phyloP scores from a whole-genome alignment of 1,140 invertebrate genomes.

The Tetragnatha versicolor region DNA sequence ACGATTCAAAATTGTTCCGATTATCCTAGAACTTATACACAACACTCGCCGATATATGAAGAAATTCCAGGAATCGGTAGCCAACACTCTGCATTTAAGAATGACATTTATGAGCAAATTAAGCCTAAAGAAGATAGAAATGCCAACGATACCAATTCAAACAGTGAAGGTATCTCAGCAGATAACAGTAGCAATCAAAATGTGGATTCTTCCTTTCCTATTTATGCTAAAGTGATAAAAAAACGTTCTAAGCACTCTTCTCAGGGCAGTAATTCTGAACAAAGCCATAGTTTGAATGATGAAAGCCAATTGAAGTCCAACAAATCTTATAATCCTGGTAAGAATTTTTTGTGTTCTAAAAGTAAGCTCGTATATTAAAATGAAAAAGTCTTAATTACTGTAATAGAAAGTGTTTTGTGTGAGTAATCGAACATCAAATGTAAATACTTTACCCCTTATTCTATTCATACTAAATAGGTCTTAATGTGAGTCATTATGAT shows the following conservation, averaged over 20 bases:
- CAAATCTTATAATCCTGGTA: too few species aligned
- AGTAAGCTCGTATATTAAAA: too few species aligned
- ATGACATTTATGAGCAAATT: constrained; percentile 20
- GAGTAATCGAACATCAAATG: too few species aligned
- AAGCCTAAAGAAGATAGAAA: constrained; percentile 41
- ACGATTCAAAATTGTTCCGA: not conserved
- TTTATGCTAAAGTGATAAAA: constrained; percentile 51
- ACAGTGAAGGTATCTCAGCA: not conserved
- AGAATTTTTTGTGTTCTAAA: too few species aligned
- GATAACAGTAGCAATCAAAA: constrained; percentile 3
- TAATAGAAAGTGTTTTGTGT: too few species aligned
- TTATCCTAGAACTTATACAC: not conserved
- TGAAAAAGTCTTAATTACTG: too few species aligned
- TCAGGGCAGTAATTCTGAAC: constrained; percentile 16
- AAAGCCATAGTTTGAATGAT: too few species aligned
- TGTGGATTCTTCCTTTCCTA: constrained; percentile 37
- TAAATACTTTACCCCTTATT: too few species aligned
- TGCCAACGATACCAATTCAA: constrained; percentile 32
- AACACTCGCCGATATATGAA: constrained; percentile 44
- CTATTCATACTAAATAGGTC: too few species aligned
- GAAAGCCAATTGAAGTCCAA: too few species aligned
- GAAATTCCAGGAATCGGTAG: constrained; percentile 33
- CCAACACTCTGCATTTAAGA: not conserved
- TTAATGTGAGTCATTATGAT: too few species aligned
- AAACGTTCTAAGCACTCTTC: constrained; percentile 30